Evolutionary conservation across 2,888 invertebrate genomes (phyloP), one percentile per base, ranked within the genome.

Genomic region (Clivina fossor): DNA sequence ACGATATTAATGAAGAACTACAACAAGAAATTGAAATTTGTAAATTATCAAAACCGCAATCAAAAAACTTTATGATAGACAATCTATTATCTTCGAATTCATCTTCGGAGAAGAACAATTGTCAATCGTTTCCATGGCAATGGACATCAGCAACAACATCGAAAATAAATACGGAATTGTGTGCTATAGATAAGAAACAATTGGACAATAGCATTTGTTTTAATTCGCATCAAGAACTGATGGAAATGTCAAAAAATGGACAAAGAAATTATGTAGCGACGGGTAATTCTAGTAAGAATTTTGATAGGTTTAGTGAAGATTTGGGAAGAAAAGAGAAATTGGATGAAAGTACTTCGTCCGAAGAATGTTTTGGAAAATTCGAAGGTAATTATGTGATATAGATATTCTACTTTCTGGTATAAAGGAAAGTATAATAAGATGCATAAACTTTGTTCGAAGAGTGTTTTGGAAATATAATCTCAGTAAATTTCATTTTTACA

Each of bases 41-140:
- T n/a, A n/a, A n/a, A n/a, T n/a, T 8, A 18, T 20, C 20, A 2
- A 40, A 51, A 24, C 30, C 19, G 19, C 44, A 54, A 37, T 54
- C 55, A 19, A 55, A 55, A 47, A 55, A 47, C 9, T 55, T 55
- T 11, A 55, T 55, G 55, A 55, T 55, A 30, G 55, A 55, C 20
- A 55, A 47, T 24, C 16, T 55, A 22, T 24, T 55, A 7, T 55
- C 55, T 13, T 26, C 35, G 11, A n/a, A 15, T 20, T 51, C 32
- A n/a, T 18, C 30, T n/a, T 41, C 41, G 13, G 11, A 26, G 4
- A 35, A 35, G 9, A 26, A 35, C 26, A 54, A 16, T 18, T 46
- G 37, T 20, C 43, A 30, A n/a, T 33, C 51, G 19, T 53, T 53
- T 53, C 53, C 53, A 33, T 53, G 53, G 53, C 53, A 53, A 49